Conservation (phyloP, 2,888 invertebrate species). For the Drosophila putrida region DNA sequence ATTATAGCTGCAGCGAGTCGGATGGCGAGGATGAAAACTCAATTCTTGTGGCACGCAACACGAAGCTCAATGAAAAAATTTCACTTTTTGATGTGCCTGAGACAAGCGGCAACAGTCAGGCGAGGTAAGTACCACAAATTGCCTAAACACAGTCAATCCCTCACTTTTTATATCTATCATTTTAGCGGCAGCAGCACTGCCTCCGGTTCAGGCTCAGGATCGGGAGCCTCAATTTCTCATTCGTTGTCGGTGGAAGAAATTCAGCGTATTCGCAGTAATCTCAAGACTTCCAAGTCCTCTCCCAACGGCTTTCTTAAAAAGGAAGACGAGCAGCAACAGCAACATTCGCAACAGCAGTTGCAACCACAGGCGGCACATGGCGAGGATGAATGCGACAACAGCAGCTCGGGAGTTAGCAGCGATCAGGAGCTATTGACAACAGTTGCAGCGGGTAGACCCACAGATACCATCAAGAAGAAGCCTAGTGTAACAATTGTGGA, state of each 20-base stretch:
- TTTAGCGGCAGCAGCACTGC: conserved; percentile 87
- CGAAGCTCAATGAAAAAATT: conserved; percentile 87
- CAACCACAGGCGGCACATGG: conserved; percentile 32
- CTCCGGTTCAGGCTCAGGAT: conserved; percentile 85
- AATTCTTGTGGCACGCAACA: conserved; percentile 85
- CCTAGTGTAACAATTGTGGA: conserved; percentile 83
- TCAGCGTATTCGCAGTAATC: conserved; percentile 93
- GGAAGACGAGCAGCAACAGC: conserved; percentile 80
- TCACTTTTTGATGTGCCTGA: conserved; percentile 86
- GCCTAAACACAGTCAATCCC: background rate
- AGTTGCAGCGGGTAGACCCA: conserved; percentile 84
- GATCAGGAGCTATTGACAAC: conserved; percentile 89
- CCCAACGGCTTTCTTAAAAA: conserved; percentile 91
- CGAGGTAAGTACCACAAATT: conserved; percentile 86
- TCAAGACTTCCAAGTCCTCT: conserved; percentile 94
- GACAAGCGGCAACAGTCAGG: conserved; percentile 91
- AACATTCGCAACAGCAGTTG: conserved; percentile 39
- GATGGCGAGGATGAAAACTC: conserved; percentile 89
- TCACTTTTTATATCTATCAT: background rate
- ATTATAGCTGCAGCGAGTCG: conserved; percentile 95
- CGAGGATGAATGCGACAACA: conserved; percentile 93
- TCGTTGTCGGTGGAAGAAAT: conserved; percentile 96
- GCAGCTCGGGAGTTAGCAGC: conserved; percentile 94
- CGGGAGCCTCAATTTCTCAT: conserved; percentile 91
- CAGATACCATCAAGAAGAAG: conserved; percentile 85